Conservation (phyloP, 2,113 vertebrate genomes). For the Pelobates fuscus region DNA sequence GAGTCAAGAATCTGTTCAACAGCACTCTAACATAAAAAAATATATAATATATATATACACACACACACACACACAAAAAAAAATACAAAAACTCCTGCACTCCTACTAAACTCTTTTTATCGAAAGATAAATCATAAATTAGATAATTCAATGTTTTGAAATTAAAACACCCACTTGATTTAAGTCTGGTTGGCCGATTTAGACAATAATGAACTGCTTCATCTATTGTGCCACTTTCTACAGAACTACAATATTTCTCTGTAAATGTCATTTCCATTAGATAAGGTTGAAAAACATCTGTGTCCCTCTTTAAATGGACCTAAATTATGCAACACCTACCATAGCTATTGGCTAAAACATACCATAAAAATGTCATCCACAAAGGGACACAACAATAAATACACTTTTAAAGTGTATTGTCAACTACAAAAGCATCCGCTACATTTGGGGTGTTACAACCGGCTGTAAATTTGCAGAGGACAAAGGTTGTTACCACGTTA, state of each 20-base stretch:
- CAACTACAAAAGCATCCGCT: slow-evolving; percentile 37
- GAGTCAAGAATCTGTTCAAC: too few species aligned
- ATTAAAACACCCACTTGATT: too few species aligned
- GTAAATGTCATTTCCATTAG: background rate
- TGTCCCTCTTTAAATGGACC: background rate
- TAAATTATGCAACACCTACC: slow-evolving; percentile 9
- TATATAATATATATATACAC: too few species aligned
- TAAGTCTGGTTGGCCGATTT: background rate
- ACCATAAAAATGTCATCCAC: slow-evolving; percentile 24
- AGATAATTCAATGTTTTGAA: too few species aligned
- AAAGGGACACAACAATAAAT: slow-evolving; percentile 6
- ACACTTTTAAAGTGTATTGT: slow-evolving; percentile 4
- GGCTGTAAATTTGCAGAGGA: slow-evolving; percentile 21
- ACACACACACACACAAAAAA: too few species aligned
- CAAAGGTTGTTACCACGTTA: slow-evolving; percentile 30
- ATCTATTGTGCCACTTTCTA: slow-evolving; percentile 14
- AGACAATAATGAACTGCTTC: too few species aligned
- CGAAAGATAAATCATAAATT: too few species aligned
- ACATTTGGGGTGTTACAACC: slow-evolving; percentile 34
- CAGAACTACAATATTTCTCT: background rate
- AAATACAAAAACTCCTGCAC: too few species aligned
- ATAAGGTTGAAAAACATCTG: slow-evolving; percentile 25
- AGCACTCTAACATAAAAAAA: too few species aligned
- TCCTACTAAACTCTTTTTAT: too few species aligned
- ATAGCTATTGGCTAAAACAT: slow-evolving; percentile 2